Conservation (phyloP, 92 coral and sea anemone species). For the Umimayanthus kanabou region DNA sequence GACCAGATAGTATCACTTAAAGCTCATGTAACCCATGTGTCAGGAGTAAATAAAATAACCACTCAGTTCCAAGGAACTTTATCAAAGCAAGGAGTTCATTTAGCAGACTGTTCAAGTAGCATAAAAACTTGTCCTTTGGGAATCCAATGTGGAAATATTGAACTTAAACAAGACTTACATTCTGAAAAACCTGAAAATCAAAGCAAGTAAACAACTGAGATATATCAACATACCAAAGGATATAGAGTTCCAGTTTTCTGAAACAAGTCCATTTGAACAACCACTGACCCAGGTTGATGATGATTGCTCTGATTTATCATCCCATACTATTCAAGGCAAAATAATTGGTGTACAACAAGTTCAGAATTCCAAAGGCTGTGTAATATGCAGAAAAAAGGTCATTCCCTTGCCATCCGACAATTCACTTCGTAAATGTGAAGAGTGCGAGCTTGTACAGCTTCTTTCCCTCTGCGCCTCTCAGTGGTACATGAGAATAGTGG, state of each 20-base stretch:
- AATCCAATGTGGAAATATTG: slow-evolving; percentile 48
- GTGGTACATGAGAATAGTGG: slow-evolving; percentile 45
- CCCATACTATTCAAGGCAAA: slow-evolving; percentile 58
- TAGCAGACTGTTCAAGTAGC: slow-evolving; percentile 45
- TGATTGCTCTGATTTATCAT: slow-evolving; percentile 40
- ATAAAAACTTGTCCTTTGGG: slow-evolving; percentile 56
- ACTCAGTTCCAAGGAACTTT: slow-evolving; percentile 47
- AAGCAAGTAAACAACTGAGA: slow-evolving; percentile 50
- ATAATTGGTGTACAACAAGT: slow-evolving; percentile 61
- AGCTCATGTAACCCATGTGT: slow-evolving; percentile 44
- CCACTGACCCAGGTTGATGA: slow-evolving; percentile 44
- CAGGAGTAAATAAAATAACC: slow-evolving; percentile 41
- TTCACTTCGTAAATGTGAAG: slow-evolving; percentile 50
- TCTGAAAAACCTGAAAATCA: slow-evolving; percentile 54
- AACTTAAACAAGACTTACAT: slow-evolving; percentile 48
- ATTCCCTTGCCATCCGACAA: slow-evolving; percentile 48
- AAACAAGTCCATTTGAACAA: slow-evolving; percentile 52
- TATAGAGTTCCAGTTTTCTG: slow-evolving; percentile 56
- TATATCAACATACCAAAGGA: slow-evolving; percentile 56
- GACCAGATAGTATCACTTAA: slow-evolving; percentile 44
- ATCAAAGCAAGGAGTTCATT: slow-evolving; percentile 46
- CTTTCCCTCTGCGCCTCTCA: slow-evolving; percentile 51
- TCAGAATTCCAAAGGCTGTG: slow-evolving; percentile 51
- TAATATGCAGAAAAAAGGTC: slow-evolving; percentile 51
- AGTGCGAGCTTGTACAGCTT: slow-evolving; percentile 48